phyloP scores from a whole-genome alignment of 2,797 vertebrate genomes.

The Micropoecilia bifurca region DNA sequence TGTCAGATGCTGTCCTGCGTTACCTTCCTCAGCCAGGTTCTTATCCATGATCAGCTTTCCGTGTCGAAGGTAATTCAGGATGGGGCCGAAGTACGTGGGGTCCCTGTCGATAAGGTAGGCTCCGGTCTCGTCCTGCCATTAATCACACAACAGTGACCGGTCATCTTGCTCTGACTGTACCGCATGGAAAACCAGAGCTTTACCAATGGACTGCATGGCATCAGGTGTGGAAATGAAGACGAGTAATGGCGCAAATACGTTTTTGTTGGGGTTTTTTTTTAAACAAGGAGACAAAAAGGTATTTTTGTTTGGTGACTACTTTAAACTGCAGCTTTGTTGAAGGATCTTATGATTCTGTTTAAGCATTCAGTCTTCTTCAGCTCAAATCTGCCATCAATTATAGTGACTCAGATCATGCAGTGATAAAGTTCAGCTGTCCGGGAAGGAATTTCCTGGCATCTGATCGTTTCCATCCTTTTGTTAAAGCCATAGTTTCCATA shows the following conservation, averaged over 20 bases:
- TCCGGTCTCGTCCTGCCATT: conserved; percentile 89
- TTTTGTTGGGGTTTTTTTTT: neutral
- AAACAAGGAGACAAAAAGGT: neutral
- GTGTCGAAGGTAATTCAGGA: conserved; percentile 95
- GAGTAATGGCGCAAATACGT: neutral
- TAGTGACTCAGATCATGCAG: neutral
- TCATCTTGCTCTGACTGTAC: neutral
- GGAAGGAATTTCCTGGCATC: neutral
- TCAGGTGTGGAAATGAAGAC: neutral
- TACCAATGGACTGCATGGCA: neutral
- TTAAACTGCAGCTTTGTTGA: neutral
- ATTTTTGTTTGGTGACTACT: neutral
- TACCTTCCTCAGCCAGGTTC: conserved; percentile 94
- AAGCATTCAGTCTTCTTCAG: neutral
- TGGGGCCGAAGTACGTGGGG: conserved; percentile 94
- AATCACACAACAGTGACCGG: neutral
- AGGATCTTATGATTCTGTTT: neutral
- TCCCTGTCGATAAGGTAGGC: conserved; percentile 96
- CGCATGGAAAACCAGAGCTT: neutral
- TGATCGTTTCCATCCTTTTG: neutral
- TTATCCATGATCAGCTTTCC: conserved; percentile 96
- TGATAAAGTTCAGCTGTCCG: neutral
- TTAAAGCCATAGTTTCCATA: neutral
- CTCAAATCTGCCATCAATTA: neutral
- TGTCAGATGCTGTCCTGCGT: neutral